A percentile compares a stretch with the other conserved stretches of the same genome.
Conservation (phyloP, 1,140 invertebrate species). For the Phymorhynchus buccinoides region DNA sequence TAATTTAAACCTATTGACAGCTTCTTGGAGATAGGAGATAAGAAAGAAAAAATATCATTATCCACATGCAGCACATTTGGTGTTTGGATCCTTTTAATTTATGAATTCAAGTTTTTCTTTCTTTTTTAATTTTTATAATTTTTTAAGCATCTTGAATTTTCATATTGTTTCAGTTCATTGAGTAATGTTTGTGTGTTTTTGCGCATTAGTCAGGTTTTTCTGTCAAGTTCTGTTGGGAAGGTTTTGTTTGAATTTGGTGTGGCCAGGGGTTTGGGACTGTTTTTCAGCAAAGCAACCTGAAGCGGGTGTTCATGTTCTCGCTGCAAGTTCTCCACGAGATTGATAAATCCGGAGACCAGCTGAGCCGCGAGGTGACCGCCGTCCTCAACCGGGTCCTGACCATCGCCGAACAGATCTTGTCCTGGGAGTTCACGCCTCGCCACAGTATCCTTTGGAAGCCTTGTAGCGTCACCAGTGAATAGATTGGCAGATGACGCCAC, state of each 20-base stretch:
- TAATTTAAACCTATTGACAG: too few relatives aligned
- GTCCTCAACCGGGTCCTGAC: conserved; percentile 79
- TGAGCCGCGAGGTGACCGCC: conserved; percentile 74
- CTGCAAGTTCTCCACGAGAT: conserved; percentile 78
- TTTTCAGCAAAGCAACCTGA: conserved; percentile 80
- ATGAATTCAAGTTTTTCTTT: too few relatives aligned
- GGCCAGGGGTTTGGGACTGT: too few relatives aligned
- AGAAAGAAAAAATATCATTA: too few relatives aligned
- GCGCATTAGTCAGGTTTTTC: conserved; percentile 29
- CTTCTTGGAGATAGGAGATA: too few relatives aligned
- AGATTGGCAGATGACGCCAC: too few relatives aligned
- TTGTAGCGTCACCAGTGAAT: too few relatives aligned
- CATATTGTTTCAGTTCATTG: background rate
- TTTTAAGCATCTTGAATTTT: background rate
- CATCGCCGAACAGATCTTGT: conserved; percentile 83
- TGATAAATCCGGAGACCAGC: conserved; percentile 75
- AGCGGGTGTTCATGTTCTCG: conserved; percentile 84
- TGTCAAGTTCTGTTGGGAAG: background rate
- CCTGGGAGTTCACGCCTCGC: conserved; percentile 82
- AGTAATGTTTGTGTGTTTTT: background rate
- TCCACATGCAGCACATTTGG: too few relatives aligned
- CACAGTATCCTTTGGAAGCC: conserved; percentile 18
- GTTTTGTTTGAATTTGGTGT: background rate
- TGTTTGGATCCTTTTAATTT: too few relatives aligned
- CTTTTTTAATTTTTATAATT: too few relatives aligned